Evolutionary conservation across 64 coral and sea anemone species (phyloP).

Genomic region (Dendrophyllia cribrosa): DNA sequence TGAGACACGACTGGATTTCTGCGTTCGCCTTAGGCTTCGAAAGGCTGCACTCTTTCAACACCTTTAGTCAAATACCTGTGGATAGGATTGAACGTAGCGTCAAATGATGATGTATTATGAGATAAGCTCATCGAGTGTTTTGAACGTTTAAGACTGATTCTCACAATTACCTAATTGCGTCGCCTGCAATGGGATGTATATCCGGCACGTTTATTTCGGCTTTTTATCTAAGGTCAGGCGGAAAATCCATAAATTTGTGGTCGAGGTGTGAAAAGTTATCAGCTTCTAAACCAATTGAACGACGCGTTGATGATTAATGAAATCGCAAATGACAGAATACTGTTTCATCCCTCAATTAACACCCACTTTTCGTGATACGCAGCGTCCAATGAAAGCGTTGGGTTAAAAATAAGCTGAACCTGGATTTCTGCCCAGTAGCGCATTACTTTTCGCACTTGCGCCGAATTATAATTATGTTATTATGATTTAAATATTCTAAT

Average conservation of each 20-base stretch:
- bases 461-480: too few species aligned
- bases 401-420: background rate
- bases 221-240: background rate
- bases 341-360: conserved; percentile 11
- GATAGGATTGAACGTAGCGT: background rate
- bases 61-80: conserved; percentile 20
- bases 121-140: conserved; percentile 6
- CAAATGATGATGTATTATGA: background rate
- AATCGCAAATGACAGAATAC: conserved; percentile 18
- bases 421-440: background rate
- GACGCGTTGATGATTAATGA: background rate
- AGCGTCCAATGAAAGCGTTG: background rate
- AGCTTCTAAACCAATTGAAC: background rate
- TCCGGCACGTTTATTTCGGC: background rate
- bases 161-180: background rate
- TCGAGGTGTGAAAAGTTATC: conserved; percentile 9
- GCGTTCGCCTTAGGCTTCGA: background rate
- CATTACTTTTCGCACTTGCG: too few species aligned
- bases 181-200: background rate
- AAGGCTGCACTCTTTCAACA: conserved; percentile 34
- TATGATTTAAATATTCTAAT: background rate
- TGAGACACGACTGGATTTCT: background rate
- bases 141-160: background rate
- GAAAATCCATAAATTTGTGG: background rate
- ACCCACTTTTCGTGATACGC: conserved; percentile 14